phyloP scores from a whole-genome alignment of 1,140 invertebrate species.

The Maconellicoccus hirsutus region DNA sequence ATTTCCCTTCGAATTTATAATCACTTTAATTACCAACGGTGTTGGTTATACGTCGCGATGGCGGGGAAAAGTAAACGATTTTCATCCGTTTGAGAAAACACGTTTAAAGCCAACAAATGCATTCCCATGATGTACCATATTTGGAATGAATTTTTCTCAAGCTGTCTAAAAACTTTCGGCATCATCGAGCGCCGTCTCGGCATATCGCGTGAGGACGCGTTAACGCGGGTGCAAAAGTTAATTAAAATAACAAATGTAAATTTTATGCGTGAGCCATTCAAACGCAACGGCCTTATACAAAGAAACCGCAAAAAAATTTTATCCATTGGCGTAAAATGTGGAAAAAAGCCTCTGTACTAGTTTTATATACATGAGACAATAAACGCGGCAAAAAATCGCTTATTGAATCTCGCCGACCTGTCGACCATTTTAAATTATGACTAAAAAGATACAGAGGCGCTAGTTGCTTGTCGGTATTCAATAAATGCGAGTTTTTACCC shows the following conservation, averaged over 20 bases:
- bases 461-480: conserved; percentile 13
- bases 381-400: conserved; percentile 2
- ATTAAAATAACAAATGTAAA: background rate
- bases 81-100: background rate
- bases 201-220: no score
- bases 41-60: background rate
- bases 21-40: background rate
- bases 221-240: background rate
- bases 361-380: background rate
- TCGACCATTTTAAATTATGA: conserved; percentile 14
- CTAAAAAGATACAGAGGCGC: conserved; percentile 10
- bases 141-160: background rate
- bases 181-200: no score
- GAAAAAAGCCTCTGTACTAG: no score
- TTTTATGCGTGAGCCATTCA: background rate
- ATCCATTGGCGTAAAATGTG: background rate
- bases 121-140: background rate
- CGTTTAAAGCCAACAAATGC: background rate
- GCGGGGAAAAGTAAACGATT: background rate
- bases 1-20: conserved; percentile 9
- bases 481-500: conserved; percentile 9
- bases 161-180: no score
- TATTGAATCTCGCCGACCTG: conserved; percentile 17
- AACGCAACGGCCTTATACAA: background rate
- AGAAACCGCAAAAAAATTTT: conserved; percentile 5